Conservation (phyloP, 1,140 invertebrate genomes). For the Aradophagus sp. region DNA sequence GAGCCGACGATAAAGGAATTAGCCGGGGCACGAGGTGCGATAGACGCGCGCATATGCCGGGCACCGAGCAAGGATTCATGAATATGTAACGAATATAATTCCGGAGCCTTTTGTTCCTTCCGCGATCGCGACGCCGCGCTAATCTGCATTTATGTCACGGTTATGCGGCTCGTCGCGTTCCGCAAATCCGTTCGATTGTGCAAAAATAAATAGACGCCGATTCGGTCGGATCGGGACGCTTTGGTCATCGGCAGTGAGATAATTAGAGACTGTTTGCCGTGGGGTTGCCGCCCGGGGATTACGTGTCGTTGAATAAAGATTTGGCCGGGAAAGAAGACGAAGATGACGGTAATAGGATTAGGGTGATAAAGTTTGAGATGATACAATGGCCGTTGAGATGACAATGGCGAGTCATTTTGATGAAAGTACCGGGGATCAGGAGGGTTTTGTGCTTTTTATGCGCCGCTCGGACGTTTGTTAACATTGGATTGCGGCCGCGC, state of each 20-base stretch:
- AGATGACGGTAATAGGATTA: slow-evolving; percentile 32
- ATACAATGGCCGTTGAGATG: slow-evolving; percentile 35
- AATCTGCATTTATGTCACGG: slow-evolving; percentile 55
- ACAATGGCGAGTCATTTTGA: slow-evolving; percentile 29
- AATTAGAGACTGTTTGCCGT: slow-evolving; percentile 22
- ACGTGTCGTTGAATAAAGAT: slow-evolving; percentile 19
- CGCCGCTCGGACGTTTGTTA: slow-evolving; percentile 10
- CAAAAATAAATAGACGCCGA: slow-evolving; percentile 50
- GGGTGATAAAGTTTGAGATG: slow-evolving; percentile 29
- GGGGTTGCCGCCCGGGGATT: slow-evolving; percentile 3
- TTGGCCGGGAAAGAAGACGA: slow-evolving; percentile 20
- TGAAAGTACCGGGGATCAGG: slow-evolving; percentile 2
- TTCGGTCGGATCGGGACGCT: no score
- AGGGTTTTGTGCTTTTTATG: slow-evolving; percentile 9
- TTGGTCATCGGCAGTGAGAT: no score
- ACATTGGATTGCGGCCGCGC: slow-evolving; percentile 18
- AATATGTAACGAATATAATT: slow-evolving; percentile 67
- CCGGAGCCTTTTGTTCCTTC: slow-evolving; percentile 61
- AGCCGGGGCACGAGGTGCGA: slow-evolving; percentile 61
- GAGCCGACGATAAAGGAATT: slow-evolving; percentile 60
- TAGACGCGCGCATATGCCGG: slow-evolving; percentile 46
- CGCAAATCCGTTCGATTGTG: slow-evolving; percentile 40
- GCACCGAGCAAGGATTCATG: slow-evolving; percentile 56
- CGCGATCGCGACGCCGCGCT: slow-evolving; percentile 43
- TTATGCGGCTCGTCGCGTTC: slow-evolving; percentile 45